Percentiles rank a stretch among this genome's conserved stretches.
Evolutionary conservation across 2,797 vertebrate species (phyloP).

Genomic region (Macrochelys suwanniensis): DNA sequence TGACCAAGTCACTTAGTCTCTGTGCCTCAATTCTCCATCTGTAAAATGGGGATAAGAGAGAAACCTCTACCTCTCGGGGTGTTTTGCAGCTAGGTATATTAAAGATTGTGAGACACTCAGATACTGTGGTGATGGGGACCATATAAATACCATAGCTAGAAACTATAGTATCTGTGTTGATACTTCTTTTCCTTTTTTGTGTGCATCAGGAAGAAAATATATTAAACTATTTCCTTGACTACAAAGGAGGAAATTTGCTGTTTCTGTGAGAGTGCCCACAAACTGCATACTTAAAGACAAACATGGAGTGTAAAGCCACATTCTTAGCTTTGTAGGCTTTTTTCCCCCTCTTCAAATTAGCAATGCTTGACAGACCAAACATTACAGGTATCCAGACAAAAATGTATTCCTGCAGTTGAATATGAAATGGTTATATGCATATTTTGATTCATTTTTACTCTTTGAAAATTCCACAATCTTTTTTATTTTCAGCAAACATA

Average conservation of each 20-base stretch:
- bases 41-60: not conserved
- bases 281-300: not conserved
- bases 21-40: not conserved
- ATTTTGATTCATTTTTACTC: conserved; percentile 4
- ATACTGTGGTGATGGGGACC: not conserved
- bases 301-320: not conserved
- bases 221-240: not conserved
- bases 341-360: not conserved
- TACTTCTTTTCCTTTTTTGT: not conserved
- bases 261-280: not conserved
- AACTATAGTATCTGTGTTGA: not conserved
- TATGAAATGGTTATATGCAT: not conserved
- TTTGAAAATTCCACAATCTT: not conserved
- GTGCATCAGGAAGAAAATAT: not conserved
- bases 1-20: not conserved
- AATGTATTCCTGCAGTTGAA: not conserved
- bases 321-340: not conserved
- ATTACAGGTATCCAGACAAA: not conserved
- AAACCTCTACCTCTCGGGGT: not conserved
- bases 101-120: not conserved
- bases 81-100: not conserved
- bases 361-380: not conserved
- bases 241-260: not conserved
- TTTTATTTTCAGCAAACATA: not conserved
- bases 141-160: not conserved